phyloP scores from a whole-genome alignment of 2,797 vertebrate species.

The Champsocephalus esox region DNA sequence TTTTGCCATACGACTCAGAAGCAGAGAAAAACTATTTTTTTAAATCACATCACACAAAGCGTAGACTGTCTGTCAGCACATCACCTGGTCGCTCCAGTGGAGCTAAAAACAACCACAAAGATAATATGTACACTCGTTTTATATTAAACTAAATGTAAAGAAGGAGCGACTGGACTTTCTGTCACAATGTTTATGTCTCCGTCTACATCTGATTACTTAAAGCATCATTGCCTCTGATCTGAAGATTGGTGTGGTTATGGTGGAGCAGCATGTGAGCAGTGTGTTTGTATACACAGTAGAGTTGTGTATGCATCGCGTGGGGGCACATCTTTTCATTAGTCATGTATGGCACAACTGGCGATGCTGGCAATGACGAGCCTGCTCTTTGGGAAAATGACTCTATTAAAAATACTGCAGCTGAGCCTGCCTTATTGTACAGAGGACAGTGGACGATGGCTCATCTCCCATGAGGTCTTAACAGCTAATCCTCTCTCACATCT shows the following conservation, averaged over 20 bases:
- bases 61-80: conserved; percentile 53
- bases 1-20: conserved; percentile 36
- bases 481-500: conserved; percentile 46
- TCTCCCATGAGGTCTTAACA: conserved; percentile 52
- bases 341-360: conserved; percentile 31
- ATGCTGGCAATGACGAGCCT: conserved; percentile 53
- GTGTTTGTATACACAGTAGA: neutral
- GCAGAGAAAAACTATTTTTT: conserved; percentile 50
- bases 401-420: conserved; percentile 70
- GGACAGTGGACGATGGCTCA: conserved; percentile 46
- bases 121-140: conserved; percentile 24
- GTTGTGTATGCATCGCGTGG: conserved; percentile 11
- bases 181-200: conserved; percentile 27
- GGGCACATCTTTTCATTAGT: conserved; percentile 25
- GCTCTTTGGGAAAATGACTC: conserved; percentile 63
- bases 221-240: conserved; percentile 20
- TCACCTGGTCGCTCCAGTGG: conserved; percentile 35
- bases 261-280: conserved; percentile 4
- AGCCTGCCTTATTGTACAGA: conserved; percentile 58
- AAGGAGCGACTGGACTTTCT: conserved; percentile 9
- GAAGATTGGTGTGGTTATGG: neutral
- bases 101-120: conserved; percentile 68
- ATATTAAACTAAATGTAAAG: conserved; percentile 45
- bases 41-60: conserved; percentile 59
- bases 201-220: conserved; percentile 18